Conservation (phyloP, 2,113 vertebrate species). For the Eublepharis macularius region DNA sequence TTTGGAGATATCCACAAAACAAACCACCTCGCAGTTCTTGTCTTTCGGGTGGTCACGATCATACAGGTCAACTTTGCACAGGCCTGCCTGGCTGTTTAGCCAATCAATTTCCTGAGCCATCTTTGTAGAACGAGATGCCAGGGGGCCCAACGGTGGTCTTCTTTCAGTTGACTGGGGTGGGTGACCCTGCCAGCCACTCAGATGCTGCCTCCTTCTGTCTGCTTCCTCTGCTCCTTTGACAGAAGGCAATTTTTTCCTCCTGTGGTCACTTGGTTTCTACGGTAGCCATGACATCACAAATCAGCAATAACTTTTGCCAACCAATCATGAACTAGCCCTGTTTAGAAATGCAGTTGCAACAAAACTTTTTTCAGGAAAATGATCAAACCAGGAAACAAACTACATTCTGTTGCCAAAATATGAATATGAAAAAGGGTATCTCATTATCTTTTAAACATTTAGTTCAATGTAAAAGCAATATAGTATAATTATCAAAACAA, state of each 20-base stretch:
- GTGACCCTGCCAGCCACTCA: slow-evolving; percentile 1
- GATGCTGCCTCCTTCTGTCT: background rate
- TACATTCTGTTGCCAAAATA: background rate
- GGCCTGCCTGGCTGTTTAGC: slow-evolving; percentile 45
- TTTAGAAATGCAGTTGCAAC: background rate
- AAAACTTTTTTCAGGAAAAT: background rate
- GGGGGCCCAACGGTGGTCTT: background rate
- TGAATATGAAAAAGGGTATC: no score
- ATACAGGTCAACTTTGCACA: slow-evolving; percentile 57
- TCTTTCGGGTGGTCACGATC: slow-evolving; percentile 46
- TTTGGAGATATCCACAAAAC: slow-evolving; percentile 59
- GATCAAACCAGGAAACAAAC: background rate
- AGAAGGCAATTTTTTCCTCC: background rate
- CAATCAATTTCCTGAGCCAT: slow-evolving; percentile 61
- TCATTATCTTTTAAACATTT: no score
- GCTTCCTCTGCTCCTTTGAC: background rate
- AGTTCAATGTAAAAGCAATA: no score
- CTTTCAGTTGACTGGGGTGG: background rate
- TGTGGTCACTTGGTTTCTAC: background rate
- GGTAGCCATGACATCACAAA: slow-evolving; percentile 22
- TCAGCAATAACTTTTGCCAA: background rate
- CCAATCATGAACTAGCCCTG: background rate
- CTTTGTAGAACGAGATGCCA: background rate
- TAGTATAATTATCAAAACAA: no score
- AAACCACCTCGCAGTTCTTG: slow-evolving; percentile 55